Percentiles rank a stretch among this genome's conserved stretches.
Conservation (phyloP, 1,140 invertebrate genomes). For the Tenebrio molitor region DNA sequence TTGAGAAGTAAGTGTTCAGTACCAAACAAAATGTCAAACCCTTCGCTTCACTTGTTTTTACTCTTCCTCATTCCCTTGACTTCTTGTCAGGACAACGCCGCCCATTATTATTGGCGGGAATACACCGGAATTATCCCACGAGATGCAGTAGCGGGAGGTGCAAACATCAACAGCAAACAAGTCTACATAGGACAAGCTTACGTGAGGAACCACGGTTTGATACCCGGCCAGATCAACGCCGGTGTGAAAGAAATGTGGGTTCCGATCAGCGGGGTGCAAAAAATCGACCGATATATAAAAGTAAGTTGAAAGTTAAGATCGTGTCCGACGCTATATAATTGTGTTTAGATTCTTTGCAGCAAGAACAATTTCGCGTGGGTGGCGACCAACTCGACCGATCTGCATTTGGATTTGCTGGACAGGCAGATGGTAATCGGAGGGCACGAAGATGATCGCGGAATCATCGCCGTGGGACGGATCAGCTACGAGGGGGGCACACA, state of each 20-base stretch:
- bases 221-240: neutral
- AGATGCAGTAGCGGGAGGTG: neutral
- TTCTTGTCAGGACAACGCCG: no score
- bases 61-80: no score
- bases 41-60: no score
- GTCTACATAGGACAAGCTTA: neutral
- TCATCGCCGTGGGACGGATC: neutral
- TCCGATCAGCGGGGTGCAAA: neutral
- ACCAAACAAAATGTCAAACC: no score
- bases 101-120: neutral
- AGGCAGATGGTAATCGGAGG: neutral
- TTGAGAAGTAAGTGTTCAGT: no score
- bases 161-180: neutral
- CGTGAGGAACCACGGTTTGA: neutral
- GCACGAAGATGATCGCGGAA: neutral
- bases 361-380: neutral
- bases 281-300: neutral
- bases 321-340: neutral
- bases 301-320: neutral
- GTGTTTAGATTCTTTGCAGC: neutral
- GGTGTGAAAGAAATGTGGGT: neutral
- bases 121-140: neutral
- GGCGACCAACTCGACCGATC: neutral
- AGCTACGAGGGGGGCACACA: neutral
- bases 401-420: neutral